These are phyloP conservation scores for Taenioides sp. DNA, from an alignment of 2,797 vertebrate species.

Conservation along the genomic window DNA sequence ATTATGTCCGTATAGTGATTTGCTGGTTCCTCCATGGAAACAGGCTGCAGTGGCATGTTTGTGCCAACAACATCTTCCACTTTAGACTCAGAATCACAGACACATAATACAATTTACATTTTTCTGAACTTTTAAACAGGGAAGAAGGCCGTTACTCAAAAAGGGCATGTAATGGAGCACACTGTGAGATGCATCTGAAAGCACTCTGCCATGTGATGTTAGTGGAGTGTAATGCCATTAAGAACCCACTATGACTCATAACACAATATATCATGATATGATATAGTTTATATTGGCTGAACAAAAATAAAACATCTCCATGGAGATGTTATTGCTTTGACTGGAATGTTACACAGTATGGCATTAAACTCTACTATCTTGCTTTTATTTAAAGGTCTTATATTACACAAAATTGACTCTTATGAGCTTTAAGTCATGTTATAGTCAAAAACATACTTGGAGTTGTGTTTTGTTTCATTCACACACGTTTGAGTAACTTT, in stretches of 20 bases:
- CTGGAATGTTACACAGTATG: too few relatives aligned
- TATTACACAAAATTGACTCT: too few relatives aligned
- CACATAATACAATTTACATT: slow-evolving; percentile 1
- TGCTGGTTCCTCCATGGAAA: slow-evolving; percentile 39
- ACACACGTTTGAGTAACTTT: too few relatives aligned
- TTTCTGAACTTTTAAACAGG: slow-evolving; percentile 29
- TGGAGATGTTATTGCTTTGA: too few relatives aligned
- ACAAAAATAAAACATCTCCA: too few relatives aligned
- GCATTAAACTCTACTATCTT: too few relatives aligned
- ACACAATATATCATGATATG: slow-evolving; percentile 45
- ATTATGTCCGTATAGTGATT: too few relatives aligned
- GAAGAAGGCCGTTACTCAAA: slow-evolving; percentile 30
- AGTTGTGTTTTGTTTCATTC: too few relatives aligned
- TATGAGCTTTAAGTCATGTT: too few relatives aligned
- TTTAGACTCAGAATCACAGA: background rate
- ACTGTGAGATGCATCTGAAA: slow-evolving; percentile 9
- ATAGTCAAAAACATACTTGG: too few relatives aligned
- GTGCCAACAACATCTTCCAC: slow-evolving; percentile 43
- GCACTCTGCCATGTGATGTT: slow-evolving; percentile 14
- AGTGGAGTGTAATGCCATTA: slow-evolving; percentile 36
- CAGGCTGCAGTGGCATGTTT: slow-evolving; percentile 36
- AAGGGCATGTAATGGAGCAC: slow-evolving; percentile 12
- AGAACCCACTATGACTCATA: slow-evolving; percentile 15
- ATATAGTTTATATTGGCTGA: too few relatives aligned
- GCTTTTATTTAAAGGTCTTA: too few relatives aligned